Evolutionary conservation across 2,797 vertebrate species (phyloP).

Genomic region (Argya squamiceps): DNA sequence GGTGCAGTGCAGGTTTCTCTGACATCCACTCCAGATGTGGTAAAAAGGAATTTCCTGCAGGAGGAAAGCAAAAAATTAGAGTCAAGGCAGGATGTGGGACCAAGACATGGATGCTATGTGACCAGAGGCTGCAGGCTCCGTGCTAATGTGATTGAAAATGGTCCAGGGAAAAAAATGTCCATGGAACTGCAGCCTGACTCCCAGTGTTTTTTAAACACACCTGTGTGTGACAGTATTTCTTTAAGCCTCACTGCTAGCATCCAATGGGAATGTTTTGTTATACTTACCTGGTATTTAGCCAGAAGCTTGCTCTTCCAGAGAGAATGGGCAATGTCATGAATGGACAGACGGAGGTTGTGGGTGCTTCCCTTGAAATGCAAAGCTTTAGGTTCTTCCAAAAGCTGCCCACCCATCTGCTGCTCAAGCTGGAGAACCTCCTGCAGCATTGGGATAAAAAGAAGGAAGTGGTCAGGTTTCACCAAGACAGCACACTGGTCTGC

Average conservation of each 20-base stretch:
- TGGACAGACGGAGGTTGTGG: slow-evolving; percentile 95
- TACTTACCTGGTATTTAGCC: slow-evolving; percentile 91
- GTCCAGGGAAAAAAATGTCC: not conserved
- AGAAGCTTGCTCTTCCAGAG: slow-evolving; percentile 97
- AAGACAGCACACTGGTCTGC: not conserved
- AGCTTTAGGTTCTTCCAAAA: slow-evolving; percentile 95
- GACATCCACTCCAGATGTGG: slow-evolving; percentile 93
- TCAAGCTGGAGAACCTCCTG: slow-evolving; percentile 97
- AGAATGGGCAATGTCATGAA: slow-evolving; percentile 91
- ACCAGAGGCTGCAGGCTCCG: not conserved
- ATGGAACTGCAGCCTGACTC: not conserved
- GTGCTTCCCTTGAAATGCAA: slow-evolving; percentile 97
- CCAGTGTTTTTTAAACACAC: not conserved
- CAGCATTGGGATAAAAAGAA: not conserved
- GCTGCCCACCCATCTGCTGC: slow-evolving; percentile 94
- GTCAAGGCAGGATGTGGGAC: not conserved
- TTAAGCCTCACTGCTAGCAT: not conserved
- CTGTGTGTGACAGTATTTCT: not conserved
- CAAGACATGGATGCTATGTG: rapidly evolving
- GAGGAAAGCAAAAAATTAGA: not conserved
- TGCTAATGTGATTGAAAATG: not conserved
- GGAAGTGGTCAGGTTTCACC: not conserved
- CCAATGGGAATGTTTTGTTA: not conserved
- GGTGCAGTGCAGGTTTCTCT: slow-evolving; percentile 92
- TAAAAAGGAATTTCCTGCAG: slow-evolving; percentile 92